phyloP scores from a whole-genome alignment of 30 jellyfish, hydroid and myxozoan species.

The Clytia hemisphaerica region DNA sequence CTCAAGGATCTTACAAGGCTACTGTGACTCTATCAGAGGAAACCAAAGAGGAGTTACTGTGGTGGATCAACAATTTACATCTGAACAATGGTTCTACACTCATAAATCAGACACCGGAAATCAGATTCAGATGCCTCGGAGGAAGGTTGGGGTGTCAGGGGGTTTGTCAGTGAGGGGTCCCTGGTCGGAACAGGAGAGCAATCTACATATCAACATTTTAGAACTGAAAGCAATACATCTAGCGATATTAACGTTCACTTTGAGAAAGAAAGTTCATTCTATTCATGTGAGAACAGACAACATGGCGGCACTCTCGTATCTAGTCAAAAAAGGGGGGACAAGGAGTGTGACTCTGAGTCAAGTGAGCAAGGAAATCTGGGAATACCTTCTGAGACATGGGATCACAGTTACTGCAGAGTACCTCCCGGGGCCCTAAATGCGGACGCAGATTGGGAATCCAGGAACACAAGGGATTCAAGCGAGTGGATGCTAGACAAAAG shows the following conservation, averaged over 20 bases:
- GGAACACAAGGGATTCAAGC: slow-evolving; percentile 19
- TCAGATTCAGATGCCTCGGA: slow-evolving; percentile 11
- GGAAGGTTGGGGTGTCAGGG: slow-evolving; percentile 35
- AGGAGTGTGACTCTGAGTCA: not conserved
- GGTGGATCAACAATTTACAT: slow-evolving; percentile 22
- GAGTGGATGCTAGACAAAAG: slow-evolving; percentile 2
- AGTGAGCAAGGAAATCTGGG: not conserved
- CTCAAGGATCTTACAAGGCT: not conserved
- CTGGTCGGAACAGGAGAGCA: slow-evolving; percentile 16
- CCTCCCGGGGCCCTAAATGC: slow-evolving; percentile 2
- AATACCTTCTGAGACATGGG: slow-evolving; percentile 2
- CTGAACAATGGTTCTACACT: slow-evolving; percentile 16
- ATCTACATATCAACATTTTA: slow-evolving; percentile 13
- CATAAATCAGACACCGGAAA: not conserved
- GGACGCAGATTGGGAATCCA: slow-evolving; percentile 19
- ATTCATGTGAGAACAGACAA: slow-evolving; percentile 13
- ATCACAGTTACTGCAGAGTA: slow-evolving; percentile 22
- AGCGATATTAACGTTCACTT: not conserved
- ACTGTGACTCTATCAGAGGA: not conserved
- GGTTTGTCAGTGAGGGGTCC: slow-evolving; percentile 23
- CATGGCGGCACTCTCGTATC: slow-evolving; percentile 17
- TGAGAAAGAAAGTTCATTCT: not conserved
- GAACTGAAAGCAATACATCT: slow-evolving; percentile 31
- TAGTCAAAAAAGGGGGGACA: slow-evolving; percentile 22
- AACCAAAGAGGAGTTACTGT: slow-evolving; percentile 1